Evolutionary conservation across 2,797 vertebrate genomes (phyloP).

Genomic region (Discoglossus pictus): DNA sequence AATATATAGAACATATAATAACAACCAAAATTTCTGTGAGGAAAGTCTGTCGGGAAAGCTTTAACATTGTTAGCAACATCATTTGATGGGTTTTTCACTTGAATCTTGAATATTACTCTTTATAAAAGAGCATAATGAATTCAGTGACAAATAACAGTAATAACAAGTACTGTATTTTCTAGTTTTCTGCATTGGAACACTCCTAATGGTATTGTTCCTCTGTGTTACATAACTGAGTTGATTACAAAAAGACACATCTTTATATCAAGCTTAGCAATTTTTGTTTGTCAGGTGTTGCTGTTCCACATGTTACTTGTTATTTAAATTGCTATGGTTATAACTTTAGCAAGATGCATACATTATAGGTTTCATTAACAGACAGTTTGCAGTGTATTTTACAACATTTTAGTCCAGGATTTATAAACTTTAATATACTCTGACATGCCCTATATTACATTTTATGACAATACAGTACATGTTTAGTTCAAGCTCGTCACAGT

Average conservation of each 20-base stretch:
- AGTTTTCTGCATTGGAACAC: not conserved
- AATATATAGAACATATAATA: constrained; percentile 42
- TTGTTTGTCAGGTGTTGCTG: too few relatives aligned
- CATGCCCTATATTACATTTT: too few relatives aligned
- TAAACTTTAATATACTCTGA: too few relatives aligned
- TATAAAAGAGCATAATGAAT: constrained; percentile 31
- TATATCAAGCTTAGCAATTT: not conserved
- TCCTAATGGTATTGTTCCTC: not conserved
- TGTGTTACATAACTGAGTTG: not conserved
- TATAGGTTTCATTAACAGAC: too few relatives aligned
- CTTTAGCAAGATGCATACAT: too few relatives aligned
- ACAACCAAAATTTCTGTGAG: constrained; percentile 46
- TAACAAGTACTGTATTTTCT: constrained; percentile 5
- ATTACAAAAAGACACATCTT: not conserved
- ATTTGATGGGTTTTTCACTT: constrained; percentile 40
- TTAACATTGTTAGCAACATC: constrained; percentile 42
- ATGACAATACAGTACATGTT: too few relatives aligned
- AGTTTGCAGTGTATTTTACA: too few relatives aligned
- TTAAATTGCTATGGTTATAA: too few relatives aligned
- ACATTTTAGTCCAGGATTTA: too few relatives aligned
- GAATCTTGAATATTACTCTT: constrained; percentile 42
- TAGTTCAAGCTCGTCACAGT: too few relatives aligned
- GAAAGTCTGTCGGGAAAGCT: constrained; percentile 39
- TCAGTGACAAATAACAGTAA: constrained; percentile 13
- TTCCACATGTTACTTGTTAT: too few relatives aligned